These are phyloP conservation scores for Scomber scombrus DNA, from an alignment of 2,113 vertebrate genomes.

Conservation along the genomic window DNA sequence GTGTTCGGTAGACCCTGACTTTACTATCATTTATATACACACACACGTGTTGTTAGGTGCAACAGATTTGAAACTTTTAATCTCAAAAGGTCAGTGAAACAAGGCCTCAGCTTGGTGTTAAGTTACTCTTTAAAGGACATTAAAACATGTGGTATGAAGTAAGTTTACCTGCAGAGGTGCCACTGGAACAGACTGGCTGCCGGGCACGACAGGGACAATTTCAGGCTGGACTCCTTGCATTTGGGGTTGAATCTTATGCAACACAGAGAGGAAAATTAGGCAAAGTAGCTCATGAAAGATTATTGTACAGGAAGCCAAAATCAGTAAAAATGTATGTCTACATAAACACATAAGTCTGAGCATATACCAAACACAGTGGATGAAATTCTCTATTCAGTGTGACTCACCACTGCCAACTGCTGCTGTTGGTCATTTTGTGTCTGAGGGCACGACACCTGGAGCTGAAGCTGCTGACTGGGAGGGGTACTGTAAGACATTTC, in stretches of 20 bases:
- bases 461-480: slow-evolving; percentile 71
- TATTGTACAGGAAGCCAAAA: not conserved
- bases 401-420: slow-evolving; percentile 71
- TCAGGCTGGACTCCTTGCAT: slow-evolving; percentile 64
- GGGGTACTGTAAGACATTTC: slow-evolving; percentile 67
- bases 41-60: not conserved
- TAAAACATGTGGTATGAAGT: not conserved
- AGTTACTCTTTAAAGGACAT: slow-evolving; percentile 17
- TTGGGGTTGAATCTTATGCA: slow-evolving; percentile 57
- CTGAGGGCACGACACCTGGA: slow-evolving; percentile 61
- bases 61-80: slow-evolving; percentile 3
- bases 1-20: slow-evolving; percentile 4
- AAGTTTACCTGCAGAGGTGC: slow-evolving; percentile 72
- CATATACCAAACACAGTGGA: not conserved
- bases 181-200: slow-evolving; percentile 61
- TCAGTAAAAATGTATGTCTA: not conserved
- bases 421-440: slow-evolving; percentile 74
- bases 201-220: slow-evolving; percentile 47
- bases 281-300: not conserved
- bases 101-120: not conserved
- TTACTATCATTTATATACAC: not conserved
- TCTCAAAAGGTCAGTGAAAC: slow-evolving; percentile 21
- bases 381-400: not conserved
- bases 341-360: not conserved
- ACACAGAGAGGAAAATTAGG: not conserved